Percentiles rank a stretch among this genome's conserved stretches.
Conservation (phyloP, 2,888 invertebrate genomes). For the Pterostichus niger region DNA sequence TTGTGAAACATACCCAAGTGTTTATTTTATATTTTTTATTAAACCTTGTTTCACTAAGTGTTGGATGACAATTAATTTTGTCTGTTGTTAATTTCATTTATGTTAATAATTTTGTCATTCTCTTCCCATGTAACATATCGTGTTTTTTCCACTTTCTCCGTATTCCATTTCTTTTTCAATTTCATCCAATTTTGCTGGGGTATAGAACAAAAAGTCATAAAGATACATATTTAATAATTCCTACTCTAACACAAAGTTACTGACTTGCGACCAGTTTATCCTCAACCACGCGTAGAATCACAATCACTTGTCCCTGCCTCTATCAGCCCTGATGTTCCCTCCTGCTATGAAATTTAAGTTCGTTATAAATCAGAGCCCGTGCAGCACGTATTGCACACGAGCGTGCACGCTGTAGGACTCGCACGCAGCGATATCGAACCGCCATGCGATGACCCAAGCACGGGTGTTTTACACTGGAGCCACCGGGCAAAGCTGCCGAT, state of each 20-base stretch:
- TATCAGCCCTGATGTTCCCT: background rate
- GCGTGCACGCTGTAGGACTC: background rate
- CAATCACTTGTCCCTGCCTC: background rate
- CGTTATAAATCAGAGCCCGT: conserved; percentile 27
- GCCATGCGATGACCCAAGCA: background rate
- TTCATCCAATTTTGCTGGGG: too few species aligned
- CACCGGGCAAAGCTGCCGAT: conserved; percentile 20
- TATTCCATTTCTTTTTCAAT: too few species aligned
- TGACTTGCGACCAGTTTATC: background rate
- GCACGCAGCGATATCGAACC: conserved; percentile 1
- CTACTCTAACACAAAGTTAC: background rate
- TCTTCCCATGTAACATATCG: too few species aligned
- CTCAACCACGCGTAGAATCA: background rate
- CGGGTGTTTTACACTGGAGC: conserved; percentile 1
- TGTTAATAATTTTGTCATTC: too few species aligned
- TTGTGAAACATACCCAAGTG: too few species aligned
- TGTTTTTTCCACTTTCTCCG: too few species aligned
- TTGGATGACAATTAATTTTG: too few species aligned
- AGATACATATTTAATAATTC: background rate
- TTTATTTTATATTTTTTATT: too few species aligned
- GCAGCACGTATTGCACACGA: conserved; percentile 22
- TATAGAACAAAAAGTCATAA: background rate
- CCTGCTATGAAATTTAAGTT: conserved; percentile 31
- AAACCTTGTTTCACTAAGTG: too few species aligned
- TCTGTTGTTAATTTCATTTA: too few species aligned